A percentile compares a stretch with the other conserved stretches of the same genome.
phyloP scores from a whole-genome alignment of 2,888 invertebrate species.

The Ryuthela nishihirai region DNA sequence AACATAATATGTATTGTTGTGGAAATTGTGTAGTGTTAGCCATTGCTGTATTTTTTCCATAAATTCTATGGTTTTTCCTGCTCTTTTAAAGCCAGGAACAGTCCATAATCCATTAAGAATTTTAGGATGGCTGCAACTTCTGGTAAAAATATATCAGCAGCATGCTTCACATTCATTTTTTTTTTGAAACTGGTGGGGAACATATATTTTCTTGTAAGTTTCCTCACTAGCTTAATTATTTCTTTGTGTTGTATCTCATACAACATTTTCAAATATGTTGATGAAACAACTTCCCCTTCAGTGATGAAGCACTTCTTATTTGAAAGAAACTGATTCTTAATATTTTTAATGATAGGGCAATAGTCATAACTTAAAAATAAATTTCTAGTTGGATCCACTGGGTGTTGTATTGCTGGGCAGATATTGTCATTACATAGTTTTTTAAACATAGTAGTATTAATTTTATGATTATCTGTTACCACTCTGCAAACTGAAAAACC shows the following conservation, averaged over 20 bases:
- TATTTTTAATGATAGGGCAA: neutral
- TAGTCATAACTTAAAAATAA: constrained; percentile 1
- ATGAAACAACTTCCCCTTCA: neutral
- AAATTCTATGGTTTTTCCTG: too few species aligned
- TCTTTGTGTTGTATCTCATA: neutral
- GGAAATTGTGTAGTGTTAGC: neutral
- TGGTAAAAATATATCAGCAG: neutral
- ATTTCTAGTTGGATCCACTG: neutral
- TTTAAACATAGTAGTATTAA: neutral
- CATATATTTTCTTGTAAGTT: neutral
- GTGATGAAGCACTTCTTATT: neutral
- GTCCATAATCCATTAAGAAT: too few species aligned
- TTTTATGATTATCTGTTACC: neutral
- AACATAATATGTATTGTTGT: neutral
- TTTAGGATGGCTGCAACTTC: neutral
- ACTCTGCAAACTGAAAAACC: neutral
- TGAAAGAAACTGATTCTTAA: neutral
- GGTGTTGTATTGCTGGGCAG: neutral
- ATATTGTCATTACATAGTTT: neutral
- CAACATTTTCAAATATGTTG: neutral
- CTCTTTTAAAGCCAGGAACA: too few species aligned
- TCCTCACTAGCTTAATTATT: neutral
- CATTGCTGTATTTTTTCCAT: neutral
- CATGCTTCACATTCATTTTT: too few species aligned
- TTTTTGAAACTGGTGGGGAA: too few species aligned